A percentile compares a stretch with the other conserved stretches of the same genome.
These are phyloP conservation scores for Lagocephalus sceleratus DNA, from an alignment of 2,797 vertebrate species.

Conservation along the genomic window DNA sequence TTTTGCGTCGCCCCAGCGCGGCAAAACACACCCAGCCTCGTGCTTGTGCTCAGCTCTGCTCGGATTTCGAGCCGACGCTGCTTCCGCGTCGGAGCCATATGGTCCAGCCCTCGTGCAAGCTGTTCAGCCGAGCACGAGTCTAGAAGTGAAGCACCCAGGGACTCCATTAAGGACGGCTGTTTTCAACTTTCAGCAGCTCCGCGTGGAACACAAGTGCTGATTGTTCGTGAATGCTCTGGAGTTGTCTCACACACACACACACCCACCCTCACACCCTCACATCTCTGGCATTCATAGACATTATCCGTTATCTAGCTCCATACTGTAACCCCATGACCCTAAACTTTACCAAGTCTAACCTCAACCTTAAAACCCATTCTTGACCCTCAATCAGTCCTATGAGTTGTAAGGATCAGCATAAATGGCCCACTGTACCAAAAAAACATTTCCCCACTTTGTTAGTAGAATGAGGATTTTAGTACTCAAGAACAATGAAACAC, in stretches of 20 bases:
- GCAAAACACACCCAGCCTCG: constrained; percentile 11
- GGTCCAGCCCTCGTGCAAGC: constrained; percentile 48
- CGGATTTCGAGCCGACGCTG: constrained; percentile 35
- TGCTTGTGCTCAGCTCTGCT: constrained; percentile 7
- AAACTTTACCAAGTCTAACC: no score
- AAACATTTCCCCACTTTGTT: no score
- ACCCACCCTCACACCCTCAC: neutral
- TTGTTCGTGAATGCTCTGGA: constrained; percentile 13
- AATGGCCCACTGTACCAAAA: no score
- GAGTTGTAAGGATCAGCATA: no score
- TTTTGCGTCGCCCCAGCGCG: no score
- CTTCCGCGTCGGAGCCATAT: constrained; percentile 59
- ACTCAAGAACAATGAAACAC: no score
- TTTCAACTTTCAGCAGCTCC: constrained; percentile 47
- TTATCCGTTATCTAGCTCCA: no score
- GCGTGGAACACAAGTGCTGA: constrained; percentile 32
- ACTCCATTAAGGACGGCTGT: constrained; percentile 52
- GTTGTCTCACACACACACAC: neutral
- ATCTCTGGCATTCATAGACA: no score
- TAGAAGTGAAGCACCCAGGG: constrained; percentile 51
- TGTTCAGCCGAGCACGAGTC: constrained; percentile 55
- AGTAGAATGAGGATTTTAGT: no score
- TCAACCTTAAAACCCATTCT: no score
- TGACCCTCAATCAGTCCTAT: no score
- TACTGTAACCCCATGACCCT: no score